phyloP scores from a whole-genome alignment of 2,113 vertebrate genomes.

The Numenius arquata region DNA sequence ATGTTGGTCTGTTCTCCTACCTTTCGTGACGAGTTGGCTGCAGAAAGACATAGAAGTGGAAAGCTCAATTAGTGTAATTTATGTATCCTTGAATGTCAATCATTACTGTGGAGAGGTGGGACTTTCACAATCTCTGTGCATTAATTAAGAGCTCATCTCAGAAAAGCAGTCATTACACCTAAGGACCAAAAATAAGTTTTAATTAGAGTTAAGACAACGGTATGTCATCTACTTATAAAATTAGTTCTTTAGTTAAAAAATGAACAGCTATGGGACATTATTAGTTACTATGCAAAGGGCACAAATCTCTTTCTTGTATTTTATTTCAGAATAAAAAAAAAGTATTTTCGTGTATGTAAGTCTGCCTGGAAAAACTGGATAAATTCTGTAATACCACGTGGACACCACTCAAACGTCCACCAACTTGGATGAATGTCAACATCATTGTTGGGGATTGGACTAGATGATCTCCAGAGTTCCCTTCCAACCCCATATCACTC shows the following conservation, averaged over 20 bases:
- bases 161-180: conserved; percentile 79
- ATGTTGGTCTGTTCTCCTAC: conserved; percentile 72
- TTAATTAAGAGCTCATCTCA: conserved; percentile 84
- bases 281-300: conserved; percentile 20
- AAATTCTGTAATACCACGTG: not conserved
- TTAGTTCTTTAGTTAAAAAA: conserved; percentile 54
- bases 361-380: not conserved
- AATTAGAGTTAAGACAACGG: conserved; percentile 74
- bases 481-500: too few relatives aligned
- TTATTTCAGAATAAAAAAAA: not conserved
- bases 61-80: conserved; percentile 81
- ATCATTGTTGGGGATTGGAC: too few relatives aligned
- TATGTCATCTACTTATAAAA: conserved; percentile 70
- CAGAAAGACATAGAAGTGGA: conserved; percentile 56
- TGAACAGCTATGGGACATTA: conserved; percentile 10
- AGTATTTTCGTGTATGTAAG: not conserved
- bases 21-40: conserved; percentile 77
- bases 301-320: not conserved
- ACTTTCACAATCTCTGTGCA: conserved; percentile 74
- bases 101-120: conserved; percentile 80
- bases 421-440: not conserved
- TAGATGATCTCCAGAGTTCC: too few relatives aligned
- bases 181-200: conserved; percentile 81
- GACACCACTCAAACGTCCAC: not conserved
- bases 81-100: conserved; percentile 80